A percentile compares a stretch with the other conserved stretches of the same genome.
These are phyloP conservation scores for Myanophis thanlyinensis DNA, from an alignment of 2,113 vertebrate species.

Conservation along the genomic window DNA sequence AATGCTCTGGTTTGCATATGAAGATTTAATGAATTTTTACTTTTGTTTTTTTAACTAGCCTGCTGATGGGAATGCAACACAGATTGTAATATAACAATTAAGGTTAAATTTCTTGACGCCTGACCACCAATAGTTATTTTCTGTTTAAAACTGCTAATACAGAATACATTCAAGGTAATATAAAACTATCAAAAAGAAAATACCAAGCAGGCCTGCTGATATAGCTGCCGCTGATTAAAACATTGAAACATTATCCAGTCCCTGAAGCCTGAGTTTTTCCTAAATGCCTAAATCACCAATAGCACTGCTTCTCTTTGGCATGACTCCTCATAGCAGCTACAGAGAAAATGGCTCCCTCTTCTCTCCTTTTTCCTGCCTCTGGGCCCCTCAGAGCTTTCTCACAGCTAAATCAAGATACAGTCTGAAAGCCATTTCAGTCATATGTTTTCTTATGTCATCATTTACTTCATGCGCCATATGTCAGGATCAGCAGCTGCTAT, in stretches of 20 bases:
- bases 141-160: neutral
- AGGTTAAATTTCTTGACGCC: neutral
- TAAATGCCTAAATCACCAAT: neutral
- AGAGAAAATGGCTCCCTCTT: neutral
- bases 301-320: neutral
- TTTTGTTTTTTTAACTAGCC: neutral
- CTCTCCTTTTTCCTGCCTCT: too few relatives aligned
- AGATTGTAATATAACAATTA: neutral
- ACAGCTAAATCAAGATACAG: constrained; percentile 4
- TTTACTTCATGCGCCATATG: constrained; percentile 22
- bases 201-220: neutral
- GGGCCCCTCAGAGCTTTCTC: neutral
- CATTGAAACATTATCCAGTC: neutral
- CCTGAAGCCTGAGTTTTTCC: neutral
- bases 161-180: neutral
- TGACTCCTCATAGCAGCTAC: neutral
- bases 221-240: neutral
- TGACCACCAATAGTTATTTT: neutral
- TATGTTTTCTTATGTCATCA: constrained; percentile 10
- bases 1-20: neutral
- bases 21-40: neutral
- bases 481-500: neutral
- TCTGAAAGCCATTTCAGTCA: constrained; percentile 17
- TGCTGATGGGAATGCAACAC: neutral
- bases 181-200: neutral